Percentiles rank a stretch among this genome's conserved stretches.
Evolutionary conservation across 2,113 vertebrate genomes (phyloP).

Genomic region (Tetraodon nigroviridis): DNA sequence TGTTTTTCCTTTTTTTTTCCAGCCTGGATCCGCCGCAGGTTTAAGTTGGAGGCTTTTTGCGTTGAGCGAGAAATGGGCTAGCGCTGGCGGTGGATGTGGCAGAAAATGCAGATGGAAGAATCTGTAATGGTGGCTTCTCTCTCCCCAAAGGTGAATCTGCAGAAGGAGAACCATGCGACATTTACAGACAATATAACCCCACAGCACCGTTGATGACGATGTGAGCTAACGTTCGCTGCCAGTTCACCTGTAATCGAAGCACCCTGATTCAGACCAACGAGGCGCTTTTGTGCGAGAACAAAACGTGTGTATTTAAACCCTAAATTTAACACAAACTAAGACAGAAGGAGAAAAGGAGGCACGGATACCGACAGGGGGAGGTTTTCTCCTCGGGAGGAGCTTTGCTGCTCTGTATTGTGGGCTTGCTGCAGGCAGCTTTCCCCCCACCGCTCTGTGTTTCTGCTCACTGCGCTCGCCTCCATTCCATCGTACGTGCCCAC

Average conservation of each 20-base stretch:
- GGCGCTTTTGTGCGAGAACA: conserved; percentile 25
- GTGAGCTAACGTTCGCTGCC: conserved; percentile 22
- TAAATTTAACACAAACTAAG: conserved; percentile 26
- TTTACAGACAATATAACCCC: conserved; percentile 25
- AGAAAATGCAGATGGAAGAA: conserved; percentile 26
- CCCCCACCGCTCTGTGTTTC: conserved; percentile 62
- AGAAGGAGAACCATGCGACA: conserved; percentile 15
- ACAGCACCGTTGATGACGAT: conserved; percentile 25
- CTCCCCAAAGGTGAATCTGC: conserved; percentile 3
- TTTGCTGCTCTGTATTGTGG: conserved; percentile 59
- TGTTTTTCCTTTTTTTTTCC: conserved; percentile 2
- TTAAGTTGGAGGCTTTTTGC: conserved; percentile 16
- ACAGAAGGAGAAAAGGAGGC: conserved; percentile 22
- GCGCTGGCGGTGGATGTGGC: background rate
- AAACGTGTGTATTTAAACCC: conserved; percentile 12
- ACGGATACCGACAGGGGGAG: conserved; percentile 35
- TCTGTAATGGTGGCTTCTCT: conserved; percentile 15
- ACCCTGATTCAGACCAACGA: conserved; percentile 17
- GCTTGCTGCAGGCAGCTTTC: conserved; percentile 49
- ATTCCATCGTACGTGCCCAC: conserved; percentile 81
- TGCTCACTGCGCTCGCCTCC: conserved; percentile 74
- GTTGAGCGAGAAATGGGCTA: conserved; percentile 4
- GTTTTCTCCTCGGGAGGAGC: conserved; percentile 49
- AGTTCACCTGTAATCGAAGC: conserved; percentile 20
- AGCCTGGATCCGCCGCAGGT: conserved; percentile 26